Evolutionary conservation across 1,140 invertebrate genomes (phyloP), one percentile per base, ranked within the genome.

Genomic region (Plodia interpunctella): DNA sequence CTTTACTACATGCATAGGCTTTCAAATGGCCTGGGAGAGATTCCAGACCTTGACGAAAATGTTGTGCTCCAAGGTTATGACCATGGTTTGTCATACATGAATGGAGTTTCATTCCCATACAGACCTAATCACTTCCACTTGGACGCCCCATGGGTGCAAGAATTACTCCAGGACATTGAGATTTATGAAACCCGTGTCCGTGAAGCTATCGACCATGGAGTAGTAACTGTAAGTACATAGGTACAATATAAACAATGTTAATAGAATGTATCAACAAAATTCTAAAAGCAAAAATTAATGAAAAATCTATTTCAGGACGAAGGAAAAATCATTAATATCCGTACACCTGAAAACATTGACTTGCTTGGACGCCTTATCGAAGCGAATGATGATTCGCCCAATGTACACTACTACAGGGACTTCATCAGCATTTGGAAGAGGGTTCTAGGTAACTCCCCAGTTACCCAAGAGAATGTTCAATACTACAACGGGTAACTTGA

Each of bases 1-100:
- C 92, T 93, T 66, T 95, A 94, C 82, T 92, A 94, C 63, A 76
- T 94, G 74, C 94, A 95, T 79, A 91, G 94, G 69, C 69, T 94
- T 28, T 92, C 93, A 5, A 92, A 94, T 62, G 91, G 90, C 32
- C 72, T 93, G 15, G 92, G 91, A 20, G 91, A 93, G 62, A 91
- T 94, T 58, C 87, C 91, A 8, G 79, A 90, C 10, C 82, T 94
- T 65, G 90, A 91, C 63, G 92, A 90, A 74, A 83, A 91, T 69
- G 81, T 91, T 9, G 81, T 93, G 59, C 73, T 92, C 30, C 89
- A 92, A 35, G 94, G 94, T n/a, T 95, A 92, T 76, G 90, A 91
- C 59, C 92, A 94, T 52, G 92, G 92, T 49, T 76, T 95, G 59
- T 84, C 83, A 30, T 93, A 94, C 73, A 90, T 91, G 56, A 95